Conservation (phyloP, 1,140 invertebrate species). For the Hormaphis cornu region DNA sequence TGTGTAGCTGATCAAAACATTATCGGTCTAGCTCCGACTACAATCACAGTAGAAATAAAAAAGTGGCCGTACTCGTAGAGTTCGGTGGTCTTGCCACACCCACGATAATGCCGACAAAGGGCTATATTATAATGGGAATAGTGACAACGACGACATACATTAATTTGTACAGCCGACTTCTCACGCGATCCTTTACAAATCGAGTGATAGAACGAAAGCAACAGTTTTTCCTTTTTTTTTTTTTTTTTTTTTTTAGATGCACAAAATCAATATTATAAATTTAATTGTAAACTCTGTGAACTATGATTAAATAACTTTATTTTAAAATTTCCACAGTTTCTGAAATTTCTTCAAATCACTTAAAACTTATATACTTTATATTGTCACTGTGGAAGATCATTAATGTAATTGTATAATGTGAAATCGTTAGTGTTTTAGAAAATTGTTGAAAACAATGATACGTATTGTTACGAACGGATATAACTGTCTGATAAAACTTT, state of each 20-base stretch:
- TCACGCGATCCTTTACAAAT: constrained; percentile 28
- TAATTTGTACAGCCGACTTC: constrained; percentile 20
- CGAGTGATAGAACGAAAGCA: constrained; percentile 13
- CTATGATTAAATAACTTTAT: no score
- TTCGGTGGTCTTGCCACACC: constrained; percentile 20
- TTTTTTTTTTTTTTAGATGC: constrained; percentile 1
- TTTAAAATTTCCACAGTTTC: no score
- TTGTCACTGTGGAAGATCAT: no score
- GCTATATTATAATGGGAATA: constrained; percentile 16
- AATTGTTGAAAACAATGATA: no score
- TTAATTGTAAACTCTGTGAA: neutral
- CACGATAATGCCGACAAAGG: constrained; percentile 25
- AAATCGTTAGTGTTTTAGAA: no score
- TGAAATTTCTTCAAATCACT: no score
- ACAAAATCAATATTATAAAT: neutral
- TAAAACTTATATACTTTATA: no score
- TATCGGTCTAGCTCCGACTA: neutral
- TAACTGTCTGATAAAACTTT: no score
- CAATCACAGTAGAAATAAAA: constrained; percentile 24
- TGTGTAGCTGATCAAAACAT: constrained; percentile 7
- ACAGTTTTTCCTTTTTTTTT: constrained; percentile 16
- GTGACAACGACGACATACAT: constrained; percentile 26
- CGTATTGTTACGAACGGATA: no score
- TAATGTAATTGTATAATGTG: no score
- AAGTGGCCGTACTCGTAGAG: neutral